Percentiles rank a stretch among this genome's conserved stretches.
These are phyloP conservation scores for Anarsia innoxiella DNA, from an alignment of 2,888 invertebrate genomes.

Conservation along the genomic window DNA sequence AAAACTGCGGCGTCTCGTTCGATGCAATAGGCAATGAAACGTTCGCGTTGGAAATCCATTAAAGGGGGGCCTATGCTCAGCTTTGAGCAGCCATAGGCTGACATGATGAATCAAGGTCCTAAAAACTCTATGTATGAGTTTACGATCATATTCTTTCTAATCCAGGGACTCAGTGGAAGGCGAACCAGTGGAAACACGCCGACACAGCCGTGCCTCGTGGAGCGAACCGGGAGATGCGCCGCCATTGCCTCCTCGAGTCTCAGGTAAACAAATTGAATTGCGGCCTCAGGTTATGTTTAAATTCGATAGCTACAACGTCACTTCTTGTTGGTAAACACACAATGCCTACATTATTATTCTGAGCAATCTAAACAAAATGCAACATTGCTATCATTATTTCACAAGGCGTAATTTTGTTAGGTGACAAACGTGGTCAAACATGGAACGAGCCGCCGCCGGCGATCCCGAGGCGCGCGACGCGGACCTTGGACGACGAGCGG, in stretches of 20 bases:
- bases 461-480: conserved; percentile 51
- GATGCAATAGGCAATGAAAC: no score
- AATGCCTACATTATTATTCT: no score
- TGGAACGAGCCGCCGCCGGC: conserved; percentile 51
- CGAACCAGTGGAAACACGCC: conserved; percentile 75
- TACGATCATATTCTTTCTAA: no score
- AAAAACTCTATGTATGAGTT: no score
- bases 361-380: not conserved
- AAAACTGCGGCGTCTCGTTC: no score
- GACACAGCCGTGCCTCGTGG: conserved; percentile 63
- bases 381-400: not conserved
- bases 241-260: conserved; percentile 86
- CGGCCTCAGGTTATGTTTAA: no score
- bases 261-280: conserved; percentile 56
- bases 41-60: no score
- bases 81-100: no score
- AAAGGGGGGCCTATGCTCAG: no score
- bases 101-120: no score
- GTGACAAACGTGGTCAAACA: conserved; percentile 39
- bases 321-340: no score
- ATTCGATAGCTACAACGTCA: no score
- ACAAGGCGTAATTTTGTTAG: conserved; percentile 20
- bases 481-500: conserved; percentile 66
- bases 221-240: conserved; percentile 79
- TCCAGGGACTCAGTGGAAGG: conserved; percentile 59